These are phyloP conservation scores for Sarcophaga rosellei DNA, from an alignment of 2,888 invertebrate genomes.

Conservation along the genomic window DNA sequence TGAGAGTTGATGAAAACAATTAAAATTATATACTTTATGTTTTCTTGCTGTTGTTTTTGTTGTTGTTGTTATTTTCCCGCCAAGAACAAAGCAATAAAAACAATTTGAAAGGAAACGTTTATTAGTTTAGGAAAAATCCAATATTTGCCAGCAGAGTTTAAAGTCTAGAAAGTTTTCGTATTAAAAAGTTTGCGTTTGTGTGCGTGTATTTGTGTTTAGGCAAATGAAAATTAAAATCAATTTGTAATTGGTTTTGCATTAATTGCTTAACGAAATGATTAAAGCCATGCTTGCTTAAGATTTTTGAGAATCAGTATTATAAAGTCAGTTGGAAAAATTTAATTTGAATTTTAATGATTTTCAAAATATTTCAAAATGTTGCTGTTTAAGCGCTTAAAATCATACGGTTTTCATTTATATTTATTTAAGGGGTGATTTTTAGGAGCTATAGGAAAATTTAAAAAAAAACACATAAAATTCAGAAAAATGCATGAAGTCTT, in stretches of 20 bases:
- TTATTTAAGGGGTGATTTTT: too few relatives aligned
- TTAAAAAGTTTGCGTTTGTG: slow-evolving; percentile 31
- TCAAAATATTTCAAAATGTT: too few relatives aligned
- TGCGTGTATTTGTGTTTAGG: too few relatives aligned
- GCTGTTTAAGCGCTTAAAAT: too few relatives aligned
- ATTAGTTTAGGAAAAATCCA: slow-evolving; percentile 23
- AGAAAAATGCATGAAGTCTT: too few relatives aligned
- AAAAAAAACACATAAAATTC: too few relatives aligned
- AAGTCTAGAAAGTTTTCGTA: slow-evolving; percentile 55
- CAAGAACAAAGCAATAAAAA: too few relatives aligned
- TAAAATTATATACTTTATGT: slow-evolving; percentile 15
- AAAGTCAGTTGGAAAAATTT: neutral
- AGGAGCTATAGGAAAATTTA: too few relatives aligned
- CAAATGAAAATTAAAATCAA: slow-evolving; percentile 52
- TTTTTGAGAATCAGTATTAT: neutral
- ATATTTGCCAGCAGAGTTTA: slow-evolving; percentile 26
- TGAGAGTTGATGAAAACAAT: slow-evolving; percentile 14
- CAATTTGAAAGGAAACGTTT: neutral
- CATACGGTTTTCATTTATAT: too few relatives aligned
- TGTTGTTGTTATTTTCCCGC: too few relatives aligned
- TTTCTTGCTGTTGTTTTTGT: neutral
- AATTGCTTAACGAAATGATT: neutral
- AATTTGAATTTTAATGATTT: neutral
- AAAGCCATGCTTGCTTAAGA: neutral
- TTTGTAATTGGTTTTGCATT: slow-evolving; percentile 31